Evolutionary conservation across 2,888 invertebrate species (phyloP), one percentile per base, ranked within the genome.

Genomic region (Aproaerema taeniolella): DNA sequence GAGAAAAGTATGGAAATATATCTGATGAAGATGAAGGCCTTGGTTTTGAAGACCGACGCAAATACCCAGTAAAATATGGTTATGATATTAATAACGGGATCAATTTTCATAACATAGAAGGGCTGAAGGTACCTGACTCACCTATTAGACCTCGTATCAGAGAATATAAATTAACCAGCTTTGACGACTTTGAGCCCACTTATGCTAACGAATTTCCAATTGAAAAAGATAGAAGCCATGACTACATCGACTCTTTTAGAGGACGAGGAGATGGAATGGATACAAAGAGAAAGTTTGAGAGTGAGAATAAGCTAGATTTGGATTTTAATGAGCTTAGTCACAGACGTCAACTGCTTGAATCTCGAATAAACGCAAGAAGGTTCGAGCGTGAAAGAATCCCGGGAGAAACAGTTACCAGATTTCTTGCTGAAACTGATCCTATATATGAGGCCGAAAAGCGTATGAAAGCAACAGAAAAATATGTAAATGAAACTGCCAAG

Each of bases 1-100:
- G 76, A 67, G 76, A 89, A 55, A 80, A 87, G 67, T 70, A 78
- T 61, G 70, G 75, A 7, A 89, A 89, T 40, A 86, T 90, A 40
- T 93, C 93, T 8, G 94, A 94, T 63, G 94, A 93, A 63, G 94
- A 93, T 51, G 94, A 94, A 69, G 93, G 93, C 0, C 72, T 93
- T n/a, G 93, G 93, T 1, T 90, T 91, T 40, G 93, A 94, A 61
- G 90, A 90, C 45, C 79, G 82, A 38, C 75, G 86, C 38, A 81
- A 82, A 49, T 67, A 73, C 49, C 52, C 66, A 3, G 63, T 68
- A 38, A 71, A 61, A 43, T 75, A 74, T 45, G 75, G 81, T 36
- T 87, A 88, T 49, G 79, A 85, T 34, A 83, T 88, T 42, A 85
- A 87, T 76, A 55, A 79, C 67, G 77, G 80, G 33, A 87, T 88